Percentiles rank a stretch among this genome's conserved stretches.
These are phyloP conservation scores for Onychostoma macrolepis DNA, from an alignment of 2,113 vertebrate genomes.

Conservation along the genomic window DNA sequence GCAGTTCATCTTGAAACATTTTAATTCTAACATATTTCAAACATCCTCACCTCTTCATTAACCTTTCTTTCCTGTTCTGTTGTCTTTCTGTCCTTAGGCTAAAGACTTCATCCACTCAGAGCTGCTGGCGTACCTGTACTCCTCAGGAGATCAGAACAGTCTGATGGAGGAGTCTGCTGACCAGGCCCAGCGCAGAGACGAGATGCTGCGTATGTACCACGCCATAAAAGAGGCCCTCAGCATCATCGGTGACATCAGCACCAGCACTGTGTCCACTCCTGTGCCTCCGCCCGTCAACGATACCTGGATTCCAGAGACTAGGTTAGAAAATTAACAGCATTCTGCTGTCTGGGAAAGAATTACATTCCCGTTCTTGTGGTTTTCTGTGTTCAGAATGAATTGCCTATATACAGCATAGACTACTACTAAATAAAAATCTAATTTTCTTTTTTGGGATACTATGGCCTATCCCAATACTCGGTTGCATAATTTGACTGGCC, in stretches of 20 bases:
- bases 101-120: slow-evolving; percentile 98
- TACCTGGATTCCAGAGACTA: slow-evolving; percentile 82
- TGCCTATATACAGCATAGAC: background rate
- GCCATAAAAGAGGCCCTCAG: slow-evolving; percentile 87
- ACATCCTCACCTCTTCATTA: background rate
- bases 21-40: background rate
- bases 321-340: slow-evolving; percentile 57
- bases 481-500: too few species aligned
- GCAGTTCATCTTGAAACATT: background rate
- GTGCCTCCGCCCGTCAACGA: slow-evolving; percentile 89
- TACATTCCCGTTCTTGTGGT: background rate
- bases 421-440: too few species aligned
- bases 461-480: too few species aligned
- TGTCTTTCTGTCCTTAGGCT: slow-evolving; percentile 69
- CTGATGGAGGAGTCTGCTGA: slow-evolving; percentile 96
- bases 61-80: background rate
- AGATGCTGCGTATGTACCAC: slow-evolving; percentile 96
- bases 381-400: background rate
- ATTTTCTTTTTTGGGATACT: too few species aligned
- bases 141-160: slow-evolving; percentile 87
- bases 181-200: slow-evolving; percentile 90
- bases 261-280: slow-evolving; percentile 86
- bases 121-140: slow-evolving; percentile 95
- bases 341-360: background rate
- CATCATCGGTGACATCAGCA: slow-evolving; percentile 94